Evolutionary conservation across 2,797 vertebrate species (phyloP).

Genomic region (Cyprinella venusta): DNA sequence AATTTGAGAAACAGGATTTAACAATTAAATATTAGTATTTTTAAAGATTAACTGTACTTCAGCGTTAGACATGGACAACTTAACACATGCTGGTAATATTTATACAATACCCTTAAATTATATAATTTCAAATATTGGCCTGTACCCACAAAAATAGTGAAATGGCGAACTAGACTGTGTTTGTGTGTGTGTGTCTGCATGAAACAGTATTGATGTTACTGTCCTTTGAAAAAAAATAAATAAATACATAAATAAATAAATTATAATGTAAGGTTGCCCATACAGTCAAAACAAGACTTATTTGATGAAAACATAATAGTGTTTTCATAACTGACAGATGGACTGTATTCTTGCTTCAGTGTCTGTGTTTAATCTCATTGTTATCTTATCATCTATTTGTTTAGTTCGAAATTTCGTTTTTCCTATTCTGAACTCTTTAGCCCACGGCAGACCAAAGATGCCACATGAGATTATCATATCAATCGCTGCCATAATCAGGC

Average conservation of each 20-base stretch:
- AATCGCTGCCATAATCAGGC: conserved; percentile 22
- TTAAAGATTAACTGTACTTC: not conserved
- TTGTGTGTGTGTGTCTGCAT: not conserved
- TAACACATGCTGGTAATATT: not conserved
- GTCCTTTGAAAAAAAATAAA: not conserved
- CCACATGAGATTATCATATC: conserved; percentile 25
- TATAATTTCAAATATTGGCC: no score
- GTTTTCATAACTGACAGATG: not conserved
- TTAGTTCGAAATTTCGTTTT: conserved; percentile 9
- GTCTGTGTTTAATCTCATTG: not conserved
- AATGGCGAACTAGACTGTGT: no score
- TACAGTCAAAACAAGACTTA: not conserved
- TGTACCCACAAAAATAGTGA: no score
- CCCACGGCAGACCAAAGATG: conserved; percentile 22
- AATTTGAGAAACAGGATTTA: not conserved
- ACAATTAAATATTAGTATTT: not conserved
- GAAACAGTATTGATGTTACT: not conserved
- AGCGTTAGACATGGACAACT: not conserved
- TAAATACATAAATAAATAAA: no score
- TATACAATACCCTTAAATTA: no score
- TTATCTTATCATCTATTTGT: conserved; percentile 5
- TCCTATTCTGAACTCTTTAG: conserved; percentile 2
- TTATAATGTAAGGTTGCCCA: not conserved
- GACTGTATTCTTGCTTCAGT: not conserved
- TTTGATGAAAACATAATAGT: conserved; percentile 9